Evolutionary conservation across 1,140 invertebrate species (phyloP), one percentile per base, ranked within the genome.

Genomic region (Drosophila sp.): DNA sequence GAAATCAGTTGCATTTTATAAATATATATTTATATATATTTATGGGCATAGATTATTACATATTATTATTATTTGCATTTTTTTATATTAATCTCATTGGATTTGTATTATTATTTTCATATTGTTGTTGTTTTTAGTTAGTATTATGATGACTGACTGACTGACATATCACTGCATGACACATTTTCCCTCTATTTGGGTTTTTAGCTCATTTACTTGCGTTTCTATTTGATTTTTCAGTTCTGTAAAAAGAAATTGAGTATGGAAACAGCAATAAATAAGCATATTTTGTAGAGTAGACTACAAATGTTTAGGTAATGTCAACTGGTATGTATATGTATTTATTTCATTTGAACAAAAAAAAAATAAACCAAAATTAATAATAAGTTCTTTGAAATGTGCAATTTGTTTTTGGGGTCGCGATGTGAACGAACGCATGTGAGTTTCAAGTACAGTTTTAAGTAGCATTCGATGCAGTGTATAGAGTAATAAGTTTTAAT

Each of bases 201-300:
- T 95, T 94, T 98, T 98, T 92, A 98, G 94, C 94, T 98, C 97
- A 93, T 96, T 98, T 93, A 98, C 97, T 95, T 98, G 97, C 91
- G 96, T 97, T 94, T 98, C 97, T 94, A 98, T 96, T 92, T 97
- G 96, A 93, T 98, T 98, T 94, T 98, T 98, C 94, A 98, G 93
- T 94, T 97, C 97, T 98, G 95, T 83, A 96, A 96, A 50, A 92
- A 92, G 84, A 90, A 91, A 90, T 89, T 91, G 91, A 81, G 86
- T 81, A 91, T 91, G 84, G 90, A 91, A 91, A 91, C 90, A 91
- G 90, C 90, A 91, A 91, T 91, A 91, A 91, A 91, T 91, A 91
- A 91, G 90, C 90, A 89, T 91, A 90, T 91, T 91, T 91, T 90
- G 87, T 91, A 91, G 87, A 91, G 89, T 91, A 91, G 76, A 87